These are phyloP conservation scores for Elysia crispata DNA, from an alignment of 2,888 invertebrate genomes.

Conservation along the genomic window DNA sequence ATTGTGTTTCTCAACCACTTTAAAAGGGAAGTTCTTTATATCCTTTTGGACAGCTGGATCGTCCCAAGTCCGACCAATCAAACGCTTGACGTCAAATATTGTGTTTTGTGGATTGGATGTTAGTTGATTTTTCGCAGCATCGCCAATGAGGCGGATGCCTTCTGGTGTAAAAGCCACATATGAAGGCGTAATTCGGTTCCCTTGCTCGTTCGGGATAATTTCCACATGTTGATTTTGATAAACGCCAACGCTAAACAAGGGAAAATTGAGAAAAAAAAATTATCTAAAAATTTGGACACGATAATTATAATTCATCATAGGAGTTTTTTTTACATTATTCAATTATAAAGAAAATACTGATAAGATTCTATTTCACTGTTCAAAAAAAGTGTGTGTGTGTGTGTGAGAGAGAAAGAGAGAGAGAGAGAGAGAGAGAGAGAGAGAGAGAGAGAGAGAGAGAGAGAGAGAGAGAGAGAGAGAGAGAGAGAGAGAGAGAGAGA, in stretches of 20 bases:
- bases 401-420: slow-evolving; percentile 14
- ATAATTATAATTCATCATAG: neutral
- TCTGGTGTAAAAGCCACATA: slow-evolving; percentile 98
- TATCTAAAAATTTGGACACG: too few species aligned
- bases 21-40: slow-evolving; percentile 97
- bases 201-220: slow-evolving; percentile 98
- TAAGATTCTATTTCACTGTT: too few species aligned
- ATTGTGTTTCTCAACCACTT: slow-evolving; percentile 90
- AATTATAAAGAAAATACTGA: too few species aligned
- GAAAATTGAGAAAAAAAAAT: too few species aligned
- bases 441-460: slow-evolving; percentile 27
- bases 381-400: neutral
- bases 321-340: neutral
- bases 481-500: too few species aligned
- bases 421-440: neutral
- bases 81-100: slow-evolving; percentile 97
- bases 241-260: slow-evolving; percentile 73
- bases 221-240: slow-evolving; percentile 98
- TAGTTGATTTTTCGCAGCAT: slow-evolving; percentile 99
- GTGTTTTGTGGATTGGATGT: slow-evolving; percentile 99
- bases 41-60: slow-evolving; percentile 95
- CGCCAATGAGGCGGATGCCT: slow-evolving; percentile 96
- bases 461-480: too few species aligned
- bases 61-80: slow-evolving; percentile 97
- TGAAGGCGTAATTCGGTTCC: slow-evolving; percentile 98